A percentile compares a stretch with the other conserved stretches of the same genome.
These are phyloP conservation scores for Caenorhabditis macrosperma DNA, from an alignment of 2,888 invertebrate genomes.

Conservation along the genomic window DNA sequence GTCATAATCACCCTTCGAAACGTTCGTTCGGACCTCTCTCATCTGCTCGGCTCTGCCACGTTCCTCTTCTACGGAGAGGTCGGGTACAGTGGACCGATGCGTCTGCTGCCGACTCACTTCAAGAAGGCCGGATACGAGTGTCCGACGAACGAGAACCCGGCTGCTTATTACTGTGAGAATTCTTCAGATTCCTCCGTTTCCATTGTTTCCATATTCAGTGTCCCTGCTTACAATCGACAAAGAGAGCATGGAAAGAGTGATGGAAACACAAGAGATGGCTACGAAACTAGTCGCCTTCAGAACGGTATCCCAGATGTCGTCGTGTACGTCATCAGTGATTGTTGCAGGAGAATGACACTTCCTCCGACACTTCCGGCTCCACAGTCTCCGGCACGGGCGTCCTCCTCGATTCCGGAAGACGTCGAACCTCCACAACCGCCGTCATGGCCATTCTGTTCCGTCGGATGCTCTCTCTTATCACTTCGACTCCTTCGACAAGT, in stretches of 20 bases:
- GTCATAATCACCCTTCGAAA: conserved; percentile 94
- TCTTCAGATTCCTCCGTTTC: neutral
- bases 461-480: conserved; percentile 35
- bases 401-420: conserved; percentile 37
- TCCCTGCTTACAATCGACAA: conserved; percentile 88
- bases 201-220: conserved; percentile 82
- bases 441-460: conserved; percentile 30
- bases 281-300: conserved; percentile 61
- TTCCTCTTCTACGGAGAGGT: conserved; percentile 89
- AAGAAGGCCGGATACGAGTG: conserved; percentile 96
- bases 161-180: conserved; percentile 94
- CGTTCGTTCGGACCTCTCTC: conserved; percentile 94
- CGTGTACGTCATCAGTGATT: neutral
- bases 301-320: neutral
- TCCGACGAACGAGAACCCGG: conserved; percentile 94
- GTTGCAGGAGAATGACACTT: conserved; percentile 19
- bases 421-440: conserved; percentile 10
- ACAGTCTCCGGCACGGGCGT: conserved; percentile 35
- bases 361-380: conserved; percentile 13
- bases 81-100: conserved; percentile 86
- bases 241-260: conserved; percentile 90
- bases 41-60: conserved; percentile 92
- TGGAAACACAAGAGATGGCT: conserved; percentile 87
- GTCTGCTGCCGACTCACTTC: conserved; percentile 94
- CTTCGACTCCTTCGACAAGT: conserved; percentile 32